Base-by-base conservation (phyloP, 2,797 vertebrate species). In the Sparidentex hasta region DNA sequence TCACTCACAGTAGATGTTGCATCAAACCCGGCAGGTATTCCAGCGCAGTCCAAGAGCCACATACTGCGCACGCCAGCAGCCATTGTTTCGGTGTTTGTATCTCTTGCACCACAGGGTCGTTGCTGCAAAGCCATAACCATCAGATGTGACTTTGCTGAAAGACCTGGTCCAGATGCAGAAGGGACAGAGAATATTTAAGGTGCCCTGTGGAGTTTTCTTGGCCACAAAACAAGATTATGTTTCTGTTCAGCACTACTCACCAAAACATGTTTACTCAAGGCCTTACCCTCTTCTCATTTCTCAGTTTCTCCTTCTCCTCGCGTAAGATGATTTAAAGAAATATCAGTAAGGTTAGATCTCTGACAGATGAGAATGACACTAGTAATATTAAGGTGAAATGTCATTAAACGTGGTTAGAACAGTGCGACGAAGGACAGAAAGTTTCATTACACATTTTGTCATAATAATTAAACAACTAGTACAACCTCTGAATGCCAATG, bases 11-110 rank as follows among this genome's bases (percentile, higher is more conserved):
- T 44, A 55, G 65, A 71, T 56, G 65, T 46, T 76, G 13, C 55
- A 50, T 72, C 62, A 51, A 43, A 23, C 52, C 52, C 73, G 69
- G 46, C 66, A 78, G 66, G 76, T 82, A 59, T 62, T 86, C 44
- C 18, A 21, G 7, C 17, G 8, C 27, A 20, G 65, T 71, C 87
- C 20, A 63, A 55, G 66, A 74, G 52, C 65, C 6, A 3, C 23
- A 72, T 48, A 75, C 63, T 85, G 66, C 20, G 14, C 16, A 52
- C 58, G n/a, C 76, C 69, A 54, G 47, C 44, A 47, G 51, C 44
- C 44, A n/a, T 76, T 12, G 9, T 87, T 61, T 72, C 33, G 47
- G 9, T 62, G 57, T 7, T 43, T 14, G 50, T 63, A 58, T 76
- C n/a, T 62, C 20, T 48, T 51, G 38, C 20, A 58, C 25, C 65